phyloP scores from a whole-genome alignment of 2,113 vertebrate species.

The Notothenia rossii region DNA sequence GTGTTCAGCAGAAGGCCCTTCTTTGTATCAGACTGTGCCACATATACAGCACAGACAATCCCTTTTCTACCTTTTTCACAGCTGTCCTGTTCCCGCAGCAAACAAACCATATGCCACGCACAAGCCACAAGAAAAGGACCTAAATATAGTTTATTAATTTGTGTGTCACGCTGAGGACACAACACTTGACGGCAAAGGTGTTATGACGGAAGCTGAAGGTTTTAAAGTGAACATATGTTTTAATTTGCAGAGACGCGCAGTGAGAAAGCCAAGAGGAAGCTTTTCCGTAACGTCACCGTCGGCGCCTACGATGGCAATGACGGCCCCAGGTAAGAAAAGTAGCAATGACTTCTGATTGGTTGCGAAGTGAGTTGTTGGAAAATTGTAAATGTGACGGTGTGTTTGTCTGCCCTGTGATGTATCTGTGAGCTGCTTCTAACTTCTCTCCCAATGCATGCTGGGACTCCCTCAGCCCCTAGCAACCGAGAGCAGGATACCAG shows the following conservation, averaged over 20 bases:
- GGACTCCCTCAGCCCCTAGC: not conserved
- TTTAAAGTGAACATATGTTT: constrained; percentile 43
- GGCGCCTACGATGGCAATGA: constrained; percentile 93
- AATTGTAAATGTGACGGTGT: constrained; percentile 6
- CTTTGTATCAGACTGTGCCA: constrained; percentile 19
- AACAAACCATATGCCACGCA: constrained; percentile 32
- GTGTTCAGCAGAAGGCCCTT: constrained; percentile 39
- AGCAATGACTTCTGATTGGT: not conserved
- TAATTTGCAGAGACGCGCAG: constrained; percentile 88
- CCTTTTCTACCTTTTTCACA: constrained; percentile 28
- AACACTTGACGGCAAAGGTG: constrained; percentile 35
- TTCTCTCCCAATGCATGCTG: constrained; percentile 22
- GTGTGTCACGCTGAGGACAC: constrained; percentile 9
- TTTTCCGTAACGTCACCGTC: constrained; percentile 95
- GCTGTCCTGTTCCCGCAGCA: constrained; percentile 27
- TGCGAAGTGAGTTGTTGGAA: not conserved
- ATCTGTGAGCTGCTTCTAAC: not conserved
- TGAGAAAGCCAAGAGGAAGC: constrained; percentile 92
- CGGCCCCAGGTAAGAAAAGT: constrained; percentile 87
- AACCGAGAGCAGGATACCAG: not conserved
- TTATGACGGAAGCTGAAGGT: constrained; percentile 31
- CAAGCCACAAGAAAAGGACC: constrained; percentile 14
- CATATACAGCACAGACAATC: constrained; percentile 9
- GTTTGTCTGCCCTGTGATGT: not conserved
- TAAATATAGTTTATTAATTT: constrained; percentile 51